phyloP scores from a whole-genome alignment of 1,140 invertebrate species.

The Orussus abietinus region DNA sequence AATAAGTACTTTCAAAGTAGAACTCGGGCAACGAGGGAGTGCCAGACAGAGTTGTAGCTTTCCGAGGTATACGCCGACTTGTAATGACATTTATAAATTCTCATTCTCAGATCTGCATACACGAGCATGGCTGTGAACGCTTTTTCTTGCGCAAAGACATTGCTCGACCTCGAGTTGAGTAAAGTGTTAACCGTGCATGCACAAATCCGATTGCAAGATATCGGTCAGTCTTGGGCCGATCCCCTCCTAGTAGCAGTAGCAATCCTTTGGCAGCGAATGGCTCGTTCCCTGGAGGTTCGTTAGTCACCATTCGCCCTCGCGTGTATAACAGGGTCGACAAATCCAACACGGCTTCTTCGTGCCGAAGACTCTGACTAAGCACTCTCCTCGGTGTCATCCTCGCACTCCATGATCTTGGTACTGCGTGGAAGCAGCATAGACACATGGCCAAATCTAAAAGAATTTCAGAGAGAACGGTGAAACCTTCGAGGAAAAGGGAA shows the following conservation, averaged over 20 bases:
- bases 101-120: too few relatives aligned
- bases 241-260: slow-evolving; percentile 30
- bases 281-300: slow-evolving; percentile 33
- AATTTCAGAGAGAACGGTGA: background rate
- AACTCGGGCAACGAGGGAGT: too few relatives aligned
- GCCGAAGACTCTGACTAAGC: slow-evolving; percentile 26
- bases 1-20: too few relatives aligned
- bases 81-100: too few relatives aligned
- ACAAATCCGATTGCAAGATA: slow-evolving; percentile 23
- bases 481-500: slow-evolving; percentile 1
- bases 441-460: slow-evolving; percentile 44
- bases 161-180: too few relatives aligned
- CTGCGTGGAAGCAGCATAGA: slow-evolving; percentile 43
- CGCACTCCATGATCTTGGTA: slow-evolving; percentile 34
- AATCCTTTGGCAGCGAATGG: too few relatives aligned
- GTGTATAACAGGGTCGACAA: slow-evolving; percentile 13
- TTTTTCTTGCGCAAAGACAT: too few relatives aligned
- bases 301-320: slow-evolving; percentile 17
- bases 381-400: slow-evolving; percentile 44
- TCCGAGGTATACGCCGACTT: too few relatives aligned
- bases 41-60: too few relatives aligned
- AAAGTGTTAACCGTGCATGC: slow-evolving; percentile 18
- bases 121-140: too few relatives aligned
- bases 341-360: slow-evolving; percentile 19
- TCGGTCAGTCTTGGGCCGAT: slow-evolving; percentile 36